phyloP scores from a whole-genome alignment of 2,797 vertebrate species.

The Orientallactaga sibirica region DNA sequence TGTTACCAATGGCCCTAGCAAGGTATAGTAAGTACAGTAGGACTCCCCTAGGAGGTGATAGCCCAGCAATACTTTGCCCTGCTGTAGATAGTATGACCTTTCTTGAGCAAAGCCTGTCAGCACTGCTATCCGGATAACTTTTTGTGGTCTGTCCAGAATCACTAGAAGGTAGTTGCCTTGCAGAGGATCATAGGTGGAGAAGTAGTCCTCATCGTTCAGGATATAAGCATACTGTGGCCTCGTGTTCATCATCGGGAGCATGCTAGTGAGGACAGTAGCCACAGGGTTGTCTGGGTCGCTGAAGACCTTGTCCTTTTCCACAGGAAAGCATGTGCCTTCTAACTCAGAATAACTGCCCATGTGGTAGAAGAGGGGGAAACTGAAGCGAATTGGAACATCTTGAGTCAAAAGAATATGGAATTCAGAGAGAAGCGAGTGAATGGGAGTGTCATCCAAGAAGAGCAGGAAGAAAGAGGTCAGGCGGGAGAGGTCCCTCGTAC shows the following conservation, averaged over 20 bases:
- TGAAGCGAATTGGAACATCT: slow-evolving; percentile 88
- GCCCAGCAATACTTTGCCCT: slow-evolving; percentile 91
- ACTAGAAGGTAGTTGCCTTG: slow-evolving; percentile 88
- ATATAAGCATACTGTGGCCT: slow-evolving; percentile 89
- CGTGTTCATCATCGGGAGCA: slow-evolving; percentile 81
- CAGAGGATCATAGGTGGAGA: slow-evolving; percentile 88
- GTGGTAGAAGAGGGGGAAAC: slow-evolving; percentile 92
- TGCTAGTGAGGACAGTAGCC: slow-evolving; percentile 82
- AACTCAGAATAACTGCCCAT: slow-evolving; percentile 90
- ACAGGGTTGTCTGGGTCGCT: slow-evolving; percentile 88
- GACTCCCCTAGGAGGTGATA: rapidly evolving
- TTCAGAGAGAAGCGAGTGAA: slow-evolving; percentile 92
- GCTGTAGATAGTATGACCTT: slow-evolving; percentile 82
- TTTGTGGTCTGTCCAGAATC: slow-evolving; percentile 85
- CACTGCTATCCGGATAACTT: slow-evolving; percentile 86
- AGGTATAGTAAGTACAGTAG: slow-evolving; percentile 86
- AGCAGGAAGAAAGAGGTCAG: slow-evolving; percentile 92
- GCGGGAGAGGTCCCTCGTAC: slow-evolving; percentile 88
- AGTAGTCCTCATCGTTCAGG: slow-evolving; percentile 83
- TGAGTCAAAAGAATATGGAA: slow-evolving; percentile 91
- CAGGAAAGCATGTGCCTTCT: slow-evolving; percentile 87
- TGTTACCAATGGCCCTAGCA: slow-evolving; percentile 87
- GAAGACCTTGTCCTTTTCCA: slow-evolving; percentile 89
- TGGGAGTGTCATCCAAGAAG: slow-evolving; percentile 93
- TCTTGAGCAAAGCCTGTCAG: slow-evolving; percentile 86